These are phyloP conservation scores for Ptychobarbus kaznakovi DNA, from an alignment of 2,797 vertebrate genomes.

Conservation along the genomic window DNA sequence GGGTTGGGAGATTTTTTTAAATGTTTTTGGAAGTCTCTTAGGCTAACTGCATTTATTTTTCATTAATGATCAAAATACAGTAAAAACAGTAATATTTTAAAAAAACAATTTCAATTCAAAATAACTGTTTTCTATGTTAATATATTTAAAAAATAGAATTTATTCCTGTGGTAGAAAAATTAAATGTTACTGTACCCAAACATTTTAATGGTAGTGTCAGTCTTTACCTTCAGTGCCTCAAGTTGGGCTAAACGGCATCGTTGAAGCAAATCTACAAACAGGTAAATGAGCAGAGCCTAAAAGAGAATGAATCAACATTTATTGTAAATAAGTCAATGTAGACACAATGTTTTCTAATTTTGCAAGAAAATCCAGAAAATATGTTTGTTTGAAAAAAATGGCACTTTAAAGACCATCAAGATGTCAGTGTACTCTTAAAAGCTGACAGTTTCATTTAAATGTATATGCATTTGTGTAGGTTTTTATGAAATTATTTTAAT, in stretches of 20 bases:
- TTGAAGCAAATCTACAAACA: slow-evolving; percentile 81
- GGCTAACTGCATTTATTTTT: not conserved
- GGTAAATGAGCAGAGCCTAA: slow-evolving; percentile 77
- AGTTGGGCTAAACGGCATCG: slow-evolving; percentile 74
- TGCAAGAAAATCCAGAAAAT: not conserved
- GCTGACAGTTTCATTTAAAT: not conserved
- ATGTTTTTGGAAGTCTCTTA: not conserved
- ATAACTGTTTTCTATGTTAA: not conserved
- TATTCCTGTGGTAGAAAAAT: not conserved
- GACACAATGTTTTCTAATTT: not conserved
- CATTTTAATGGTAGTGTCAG: not conserved
- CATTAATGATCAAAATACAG: not conserved
- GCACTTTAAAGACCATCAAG: not conserved
- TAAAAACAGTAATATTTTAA: not conserved
- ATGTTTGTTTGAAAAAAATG: not conserved
- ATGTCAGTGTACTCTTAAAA: not conserved
- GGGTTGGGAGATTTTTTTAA: no score
- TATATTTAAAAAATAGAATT: not conserved
- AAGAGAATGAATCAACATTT: slow-evolving; percentile 21
- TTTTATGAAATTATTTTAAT: no score
- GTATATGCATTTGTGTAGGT: not conserved
- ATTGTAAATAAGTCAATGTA: not conserved
- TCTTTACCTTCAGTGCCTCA: slow-evolving; percentile 72
- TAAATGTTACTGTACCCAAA: not conserved
- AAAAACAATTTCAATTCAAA: not conserved